Evolutionary conservation across 92 coral and sea anemone species (phyloP), one percentile per base, ranked within the genome.

Genomic region (Porites evermanni): DNA sequence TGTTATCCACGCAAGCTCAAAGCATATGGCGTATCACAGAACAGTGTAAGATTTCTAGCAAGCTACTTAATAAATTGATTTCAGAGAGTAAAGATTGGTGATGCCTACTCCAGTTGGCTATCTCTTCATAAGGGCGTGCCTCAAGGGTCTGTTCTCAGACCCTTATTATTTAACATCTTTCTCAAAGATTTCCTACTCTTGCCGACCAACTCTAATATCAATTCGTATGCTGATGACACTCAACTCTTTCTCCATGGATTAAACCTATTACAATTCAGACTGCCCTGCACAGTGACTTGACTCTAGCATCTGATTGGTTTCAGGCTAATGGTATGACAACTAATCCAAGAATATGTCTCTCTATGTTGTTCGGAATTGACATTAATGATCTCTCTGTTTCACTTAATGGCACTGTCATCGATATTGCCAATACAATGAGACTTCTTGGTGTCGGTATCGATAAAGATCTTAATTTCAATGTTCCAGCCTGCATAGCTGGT

Each of bases 1-100:
- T 87, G 68, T 64, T 87, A 67, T 86, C 86, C 75, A 29, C 32
- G 32, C 32, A 79, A 87, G 81, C 60, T 87, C 17, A 51, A 70
- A 72, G 86, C 90, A 12, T 87, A 87, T 70, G 90, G 86, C 47
- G 5, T 38, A 38, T 38, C 47, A 38, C 6, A 4, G 47, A 38
- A 38, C 47, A 38, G 47, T 38, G 5, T 38, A 38, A 38, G 47
- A 21, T 79, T 79, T 68, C 61, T 79, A 70, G 61, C 79, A 87
- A 72, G 90, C 74, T 79, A 63, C 56, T 72, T 18, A 58, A 21
- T 87, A 18, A 44, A 67, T 67, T 29, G 72, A 8, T 17, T 50
- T 54, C 58, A 74, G 19, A 54, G 20, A 6, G 58, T 54, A 19
- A 74, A 74, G 78, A 38, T 4, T 38, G 47, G 47, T 38, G 47